phyloP scores from a whole-genome alignment of 2,888 invertebrate species.

The Brenthis daphne region DNA sequence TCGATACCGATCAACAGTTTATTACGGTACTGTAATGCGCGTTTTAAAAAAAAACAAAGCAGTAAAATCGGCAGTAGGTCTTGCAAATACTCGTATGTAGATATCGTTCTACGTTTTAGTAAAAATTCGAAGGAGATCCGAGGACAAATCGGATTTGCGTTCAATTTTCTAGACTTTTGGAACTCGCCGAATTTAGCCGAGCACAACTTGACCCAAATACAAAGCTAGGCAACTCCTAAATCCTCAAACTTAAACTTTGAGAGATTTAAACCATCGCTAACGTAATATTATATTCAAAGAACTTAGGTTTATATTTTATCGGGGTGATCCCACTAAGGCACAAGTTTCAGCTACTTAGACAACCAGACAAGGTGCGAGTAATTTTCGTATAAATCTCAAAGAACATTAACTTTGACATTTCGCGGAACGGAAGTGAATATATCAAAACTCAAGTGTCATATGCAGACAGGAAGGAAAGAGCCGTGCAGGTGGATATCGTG shows the following conservation, averaged over 20 bases:
- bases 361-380: constrained; percentile 11
- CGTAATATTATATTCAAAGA: constrained; percentile 60
- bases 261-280: constrained; percentile 65
- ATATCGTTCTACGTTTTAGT: constrained; percentile 51
- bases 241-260: constrained; percentile 61
- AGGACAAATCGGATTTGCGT: constrained; percentile 74
- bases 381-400: constrained; percentile 31
- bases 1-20: constrained; percentile 25
- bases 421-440: constrained; percentile 30
- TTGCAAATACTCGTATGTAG: constrained; percentile 45
- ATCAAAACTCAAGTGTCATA: constrained; percentile 52
- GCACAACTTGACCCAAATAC: constrained; percentile 65
- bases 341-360: constrained; percentile 5
- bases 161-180: constrained; percentile 75
- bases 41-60: constrained; percentile 26
- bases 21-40: constrained; percentile 19
- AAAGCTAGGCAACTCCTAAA: constrained; percentile 58
- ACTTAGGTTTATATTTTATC: constrained; percentile 46
- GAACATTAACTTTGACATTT: constrained; percentile 28
- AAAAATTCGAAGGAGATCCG: constrained; percentile 39
- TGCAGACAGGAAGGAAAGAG: constrained; percentile 59
- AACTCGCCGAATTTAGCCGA: constrained; percentile 59
- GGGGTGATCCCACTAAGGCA: constrained; percentile 30
- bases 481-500: constrained; percentile 63
- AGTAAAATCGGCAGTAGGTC: constrained; percentile 45